Evolutionary conservation across 2,888 invertebrate genomes (phyloP).

Genomic region (Cristatella mucedo): DNA sequence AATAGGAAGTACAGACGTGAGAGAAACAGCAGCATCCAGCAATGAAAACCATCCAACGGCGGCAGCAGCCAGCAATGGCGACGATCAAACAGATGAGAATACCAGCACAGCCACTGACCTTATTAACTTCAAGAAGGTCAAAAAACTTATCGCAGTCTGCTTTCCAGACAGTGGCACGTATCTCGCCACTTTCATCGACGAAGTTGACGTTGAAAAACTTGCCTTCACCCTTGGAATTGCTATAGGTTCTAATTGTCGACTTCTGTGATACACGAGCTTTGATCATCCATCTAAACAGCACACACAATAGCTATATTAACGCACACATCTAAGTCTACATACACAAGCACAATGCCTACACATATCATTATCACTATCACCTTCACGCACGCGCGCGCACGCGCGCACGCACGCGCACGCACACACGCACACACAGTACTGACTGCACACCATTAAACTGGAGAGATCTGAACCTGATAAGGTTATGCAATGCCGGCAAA

Average conservation of each 20-base stretch:
- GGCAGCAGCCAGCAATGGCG: no score
- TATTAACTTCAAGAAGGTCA: conserved; percentile 62
- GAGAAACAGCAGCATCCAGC: no score
- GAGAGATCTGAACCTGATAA: no score
- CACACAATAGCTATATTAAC: background rate
- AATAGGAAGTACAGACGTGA: conserved; percentile 8
- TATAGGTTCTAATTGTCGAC: conserved; percentile 64
- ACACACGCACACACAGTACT: no score
- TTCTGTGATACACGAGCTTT: conserved; percentile 74
- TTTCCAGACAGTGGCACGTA: conserved; percentile 74
- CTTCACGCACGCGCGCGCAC: no score
- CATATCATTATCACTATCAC: no score
- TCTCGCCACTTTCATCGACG: conserved; percentile 84
- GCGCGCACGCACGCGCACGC: no score
- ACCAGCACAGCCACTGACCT: conserved; percentile 17
- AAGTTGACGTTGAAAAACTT: conserved; percentile 80
- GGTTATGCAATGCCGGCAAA: no score
- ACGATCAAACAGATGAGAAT: no score
- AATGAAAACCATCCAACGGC: no score
- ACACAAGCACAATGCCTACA: no score
- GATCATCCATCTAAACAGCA: conserved; percentile 60
- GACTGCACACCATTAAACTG: no score
- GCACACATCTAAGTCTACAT: background rate
- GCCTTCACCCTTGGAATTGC: conserved; percentile 78
- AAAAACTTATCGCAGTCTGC: conserved; percentile 73